These are phyloP conservation scores for Galagoides demidoff DNA, from an alignment of 2,797 vertebrate species.

Conservation along the genomic window DNA sequence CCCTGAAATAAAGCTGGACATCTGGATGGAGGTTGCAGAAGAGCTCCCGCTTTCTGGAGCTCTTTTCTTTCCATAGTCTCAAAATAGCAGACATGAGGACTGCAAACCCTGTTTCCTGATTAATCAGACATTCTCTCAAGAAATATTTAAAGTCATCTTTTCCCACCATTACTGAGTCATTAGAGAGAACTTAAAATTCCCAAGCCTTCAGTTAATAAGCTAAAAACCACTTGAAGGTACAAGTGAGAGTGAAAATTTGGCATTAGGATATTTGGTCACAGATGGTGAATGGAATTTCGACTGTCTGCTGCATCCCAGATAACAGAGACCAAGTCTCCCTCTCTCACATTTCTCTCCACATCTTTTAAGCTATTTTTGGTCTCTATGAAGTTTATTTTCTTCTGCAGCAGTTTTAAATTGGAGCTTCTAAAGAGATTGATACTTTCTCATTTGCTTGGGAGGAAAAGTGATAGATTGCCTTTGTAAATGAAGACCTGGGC, in stretches of 20 bases:
- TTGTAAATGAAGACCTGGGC: constrained; percentile 84
- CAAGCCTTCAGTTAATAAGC: constrained; percentile 55
- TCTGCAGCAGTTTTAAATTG: constrained; percentile 22
- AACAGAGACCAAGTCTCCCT: constrained; percentile 54
- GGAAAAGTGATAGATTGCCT: constrained; percentile 72
- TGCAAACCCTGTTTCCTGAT: constrained; percentile 30
- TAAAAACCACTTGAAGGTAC: constrained; percentile 42
- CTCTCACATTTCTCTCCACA: constrained; percentile 10
- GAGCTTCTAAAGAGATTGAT: constrained; percentile 74
- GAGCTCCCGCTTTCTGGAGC: not conserved
- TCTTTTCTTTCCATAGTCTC: not conserved
- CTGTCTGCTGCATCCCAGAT: constrained; percentile 59
- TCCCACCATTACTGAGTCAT: constrained; percentile 27
- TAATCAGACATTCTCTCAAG: constrained; percentile 49
- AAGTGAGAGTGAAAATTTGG: constrained; percentile 26
- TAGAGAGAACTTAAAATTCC: constrained; percentile 63
- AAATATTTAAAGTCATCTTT: constrained; percentile 63
- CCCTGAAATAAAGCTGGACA: not conserved
- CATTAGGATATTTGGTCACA: constrained; percentile 54
- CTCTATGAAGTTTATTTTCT: constrained; percentile 68
- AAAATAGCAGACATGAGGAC: constrained; percentile 2
- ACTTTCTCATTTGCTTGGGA: constrained; percentile 79
- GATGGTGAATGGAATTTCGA: constrained; percentile 68
- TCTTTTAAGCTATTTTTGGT: constrained; percentile 48
- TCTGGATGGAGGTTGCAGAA: not conserved